Evolutionary conservation across 2,888 invertebrate genomes (phyloP).

Genomic region (Acronicta leporina): DNA sequence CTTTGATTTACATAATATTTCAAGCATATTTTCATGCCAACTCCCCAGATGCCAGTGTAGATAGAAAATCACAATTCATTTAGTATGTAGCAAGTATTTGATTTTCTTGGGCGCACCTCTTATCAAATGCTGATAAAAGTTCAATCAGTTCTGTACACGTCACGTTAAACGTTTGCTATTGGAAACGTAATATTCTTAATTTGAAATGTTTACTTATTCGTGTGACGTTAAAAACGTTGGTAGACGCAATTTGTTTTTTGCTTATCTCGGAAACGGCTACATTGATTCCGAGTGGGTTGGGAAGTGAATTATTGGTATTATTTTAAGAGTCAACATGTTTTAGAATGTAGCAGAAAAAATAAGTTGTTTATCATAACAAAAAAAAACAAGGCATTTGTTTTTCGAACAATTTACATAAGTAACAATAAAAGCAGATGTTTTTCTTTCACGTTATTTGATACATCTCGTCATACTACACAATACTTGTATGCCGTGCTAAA

Average conservation of each 20-base stretch:
- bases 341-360: not conserved
- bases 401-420: not conserved
- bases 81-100: constrained; percentile 1
- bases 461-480: not conserved
- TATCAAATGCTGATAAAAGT: constrained; percentile 8
- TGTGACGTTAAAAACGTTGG: not conserved
- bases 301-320: not conserved
- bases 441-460: not conserved
- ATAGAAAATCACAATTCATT: not conserved
- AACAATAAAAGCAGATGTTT: not conserved
- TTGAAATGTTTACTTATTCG: not conserved
- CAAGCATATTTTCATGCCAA: constrained; percentile 29
- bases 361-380: no score
- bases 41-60: constrained; percentile 9
- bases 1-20: constrained; percentile 26
- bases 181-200: constrained; percentile 6
- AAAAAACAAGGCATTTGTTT: not conserved
- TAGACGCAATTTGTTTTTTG: constrained; percentile 9
- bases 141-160: not conserved
- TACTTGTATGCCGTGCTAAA: not conserved
- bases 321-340: not conserved
- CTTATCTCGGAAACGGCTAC: no score
- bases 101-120: not conserved
- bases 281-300: not conserved
- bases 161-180: not conserved